Percentiles rank a stretch among this genome's conserved stretches.
These are phyloP conservation scores for Cranoglanis bouderius DNA, from an alignment of 2,113 vertebrate genomes.

Conservation along the genomic window DNA sequence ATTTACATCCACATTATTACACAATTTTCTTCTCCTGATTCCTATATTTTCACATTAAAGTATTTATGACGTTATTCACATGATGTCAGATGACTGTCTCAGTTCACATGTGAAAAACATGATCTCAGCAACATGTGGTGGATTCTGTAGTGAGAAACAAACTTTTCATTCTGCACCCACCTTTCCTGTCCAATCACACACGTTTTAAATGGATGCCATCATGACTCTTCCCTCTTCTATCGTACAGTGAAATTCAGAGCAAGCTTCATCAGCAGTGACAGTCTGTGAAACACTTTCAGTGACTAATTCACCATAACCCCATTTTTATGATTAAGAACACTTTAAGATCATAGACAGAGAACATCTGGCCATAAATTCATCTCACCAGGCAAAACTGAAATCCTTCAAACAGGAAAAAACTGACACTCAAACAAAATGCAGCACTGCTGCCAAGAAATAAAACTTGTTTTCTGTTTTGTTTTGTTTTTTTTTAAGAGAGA, in stretches of 20 bases:
- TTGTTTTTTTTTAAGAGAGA: neutral
- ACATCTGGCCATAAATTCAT: slow-evolving; percentile 34
- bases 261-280: neutral
- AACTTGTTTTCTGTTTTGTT: too few relatives aligned
- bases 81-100: neutral
- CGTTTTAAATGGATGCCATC: slow-evolving; percentile 14
- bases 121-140: neutral
- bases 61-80: neutral
- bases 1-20: neutral
- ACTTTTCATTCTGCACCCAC: neutral
- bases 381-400: slow-evolving; percentile 42
- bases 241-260: neutral
- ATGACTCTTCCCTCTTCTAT: neutral
- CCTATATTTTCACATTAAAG: neutral
- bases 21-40: too few relatives aligned
- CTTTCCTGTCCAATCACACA: neutral
- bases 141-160: neutral
- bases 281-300: neutral
- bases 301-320: neutral
- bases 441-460: slow-evolving; percentile 63
- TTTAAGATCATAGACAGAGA: slow-evolving; percentile 56
- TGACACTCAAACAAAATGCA: slow-evolving; percentile 27
- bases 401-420: slow-evolving; percentile 56
- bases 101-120: neutral
- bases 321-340: slow-evolving; percentile 30